Base-by-base conservation (phyloP, 2,113 vertebrate genomes). In the Engystomops pustulosus region DNA sequence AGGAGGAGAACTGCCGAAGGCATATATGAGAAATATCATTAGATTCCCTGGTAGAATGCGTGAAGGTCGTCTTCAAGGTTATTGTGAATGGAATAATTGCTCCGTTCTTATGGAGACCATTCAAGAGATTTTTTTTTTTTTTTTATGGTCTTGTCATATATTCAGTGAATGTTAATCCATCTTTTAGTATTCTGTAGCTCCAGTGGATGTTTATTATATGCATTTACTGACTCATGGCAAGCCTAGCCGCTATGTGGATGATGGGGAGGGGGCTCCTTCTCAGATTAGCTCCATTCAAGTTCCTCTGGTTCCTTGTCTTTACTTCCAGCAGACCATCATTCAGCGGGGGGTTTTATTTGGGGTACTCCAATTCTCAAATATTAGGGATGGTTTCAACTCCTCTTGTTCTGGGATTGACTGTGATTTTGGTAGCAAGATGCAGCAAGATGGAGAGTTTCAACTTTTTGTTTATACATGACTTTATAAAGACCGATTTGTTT, bases 1-100 rank as follows among this genome's bases (percentile, higher is more conserved):
- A n/a, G 30, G 58, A 47, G 58, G 55, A 76, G 76, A 65, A 41
- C 45, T 18, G 65, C 45, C 65, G 23, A 23, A n/a, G 47, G 79
- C 79, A 25, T 36, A 12, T 53, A 34, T 51, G 79, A 38, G 30
- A 53, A 80, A 32, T 80, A 80, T 80, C 67, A 80, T 68, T 41
- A 23, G 44, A 32, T 45, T 49, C 23, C 30, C 65, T 68, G 60
- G 8, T 14, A 80, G 14, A 23, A 30, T 32, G 45, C 15, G 55
- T 47, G 38, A 68, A 34, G 62, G 79, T 69, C 65, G n/a, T 36
- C 20, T 32, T 51, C 44, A 69, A 23, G 20, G 18, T 68, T 69
- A n/a, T 69, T 8, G 10, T 80, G 60, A n/a, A 45, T 80, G 38
- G 58, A 45, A 67, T 45, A 67, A 79, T 79, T 79, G 55, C 10